Base-by-base conservation (phyloP, 1,140 invertebrate genomes). In the Trissolcus basalis region DNA sequence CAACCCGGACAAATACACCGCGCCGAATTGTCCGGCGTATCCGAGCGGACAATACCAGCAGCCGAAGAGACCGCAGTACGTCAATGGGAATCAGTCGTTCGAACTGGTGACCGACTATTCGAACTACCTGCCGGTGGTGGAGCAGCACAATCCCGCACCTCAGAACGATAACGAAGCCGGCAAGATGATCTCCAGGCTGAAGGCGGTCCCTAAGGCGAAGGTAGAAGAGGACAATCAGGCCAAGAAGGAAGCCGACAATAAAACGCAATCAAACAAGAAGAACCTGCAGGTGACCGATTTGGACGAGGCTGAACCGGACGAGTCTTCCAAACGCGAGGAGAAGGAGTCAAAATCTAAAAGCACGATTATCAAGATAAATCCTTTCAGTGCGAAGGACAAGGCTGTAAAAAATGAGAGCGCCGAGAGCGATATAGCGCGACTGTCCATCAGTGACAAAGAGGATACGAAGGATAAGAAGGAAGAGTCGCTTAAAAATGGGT, bases 61-160 rank as follows among this genome's bases (percentile, higher is more conserved):
- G 63, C 83, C 83, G 19, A 81, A 81, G 35, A 48, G 83, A 12
- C 77, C 80, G 0, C 79, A 83, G 19, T 86, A 81, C 10, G 65
- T 84, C 4, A 80, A 81, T n/a, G 77, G 84, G 0, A 83, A 80
- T 27, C 41, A 83, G 19, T 73, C 78, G 70, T 72, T 79, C 0
- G 82, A 71, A 14, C 33, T 65, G 0, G 50, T 45, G 49, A 50
- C 58, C 0, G 54, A 56, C 39, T 83, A 35, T 35, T 27, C 19
- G 19, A 27, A 27, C 19, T 27, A 27, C 6, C 19, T 27, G 6
- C 19, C 19, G 1, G 19, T 27, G 19, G 6, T 27, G 19, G 19
- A 27, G 19, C 19, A 27, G 6, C 19, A 27, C 19, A 27, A 27
- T 3, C 19, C 19, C 19, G 19, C 1, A 27, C 19, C 19, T 27